Evolutionary conservation across 2,113 vertebrate genomes (phyloP), one percentile per base, ranked within the genome.

Genomic region (Myotis brandtii): DNA sequence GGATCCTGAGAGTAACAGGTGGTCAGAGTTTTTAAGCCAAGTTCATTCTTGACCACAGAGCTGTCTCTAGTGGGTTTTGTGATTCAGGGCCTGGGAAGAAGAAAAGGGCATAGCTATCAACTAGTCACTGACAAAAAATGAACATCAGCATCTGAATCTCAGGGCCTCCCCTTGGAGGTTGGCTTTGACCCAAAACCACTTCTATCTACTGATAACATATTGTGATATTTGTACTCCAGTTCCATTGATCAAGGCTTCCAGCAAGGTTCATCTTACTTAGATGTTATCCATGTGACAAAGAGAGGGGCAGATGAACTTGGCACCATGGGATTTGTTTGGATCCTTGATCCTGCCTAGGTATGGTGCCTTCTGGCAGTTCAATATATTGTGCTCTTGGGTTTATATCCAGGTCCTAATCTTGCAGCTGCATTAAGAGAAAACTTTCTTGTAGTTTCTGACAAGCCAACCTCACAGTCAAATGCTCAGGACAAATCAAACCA

Each of bases 281-380:
- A 95, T 96, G 84, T 92, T 87, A 89, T 80, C 73, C 82, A 89
- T 70, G 91, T 89, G 82, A 93, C 94, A 95, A 92, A 93, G 67
- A 90, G 81, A 89, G 37, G 43, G 92, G 43, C 85, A 95, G 94
- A 92, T 88, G 73, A 56, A 75, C 67, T 40, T 92, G 77, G 69
- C 82, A 86, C 54, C 16, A 0, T 54, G 20, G 27, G 50, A 91
- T 95, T 56, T 91, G 82, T 93, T 14, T 88, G 48, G 72, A 59
- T 82, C 46, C 59, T 40, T 93, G 79, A 96, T 67, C 62, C 77
- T 89, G n/a, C 37, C 18, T 46, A 84, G 30, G 67, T 93, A 43
- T 56, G 70, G 84, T 73, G 43, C 69, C 94, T 95, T 72, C 64
- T 93, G 52, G 88, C 72, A 77, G 66, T 72, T 83, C 62, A 82